These are phyloP conservation scores for Spermophilus dauricus DNA, from an alignment of 2,113 vertebrate genomes.

Conservation along the genomic window DNA sequence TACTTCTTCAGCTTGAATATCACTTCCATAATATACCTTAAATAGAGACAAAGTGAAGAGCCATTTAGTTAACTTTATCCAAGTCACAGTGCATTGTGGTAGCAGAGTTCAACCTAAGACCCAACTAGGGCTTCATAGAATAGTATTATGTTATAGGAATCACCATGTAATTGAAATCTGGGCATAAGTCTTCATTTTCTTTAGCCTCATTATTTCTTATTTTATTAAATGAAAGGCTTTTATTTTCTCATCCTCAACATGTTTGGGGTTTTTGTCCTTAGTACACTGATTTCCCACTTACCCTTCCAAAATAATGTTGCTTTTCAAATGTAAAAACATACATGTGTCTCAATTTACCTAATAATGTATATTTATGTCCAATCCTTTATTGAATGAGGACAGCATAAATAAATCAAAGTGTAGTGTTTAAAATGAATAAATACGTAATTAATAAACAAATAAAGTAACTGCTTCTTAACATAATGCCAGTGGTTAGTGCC, in stretches of 20 bases:
- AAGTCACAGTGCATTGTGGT: neutral
- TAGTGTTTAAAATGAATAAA: neutral
- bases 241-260: constrained; percentile 20
- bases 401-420: neutral
- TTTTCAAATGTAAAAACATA: constrained; percentile 46
- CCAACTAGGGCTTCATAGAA: neutral
- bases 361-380: neutral
- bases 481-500: neutral
- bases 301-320: neutral
- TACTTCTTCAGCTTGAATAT: constrained; percentile 16
- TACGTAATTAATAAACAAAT: constrained; percentile 23
- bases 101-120: neutral
- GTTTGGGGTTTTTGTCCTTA: no score
- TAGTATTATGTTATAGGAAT: neutral
- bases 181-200: neutral
- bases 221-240: constrained; percentile 25
- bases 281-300: neutral
- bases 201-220: neutral
- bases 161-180: neutral
- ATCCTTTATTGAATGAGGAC: neutral
- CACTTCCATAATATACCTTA: neutral
- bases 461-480: neutral
- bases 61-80: neutral
- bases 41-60: neutral
- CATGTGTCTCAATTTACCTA: neutral